Evolutionary conservation across 2,113 vertebrate genomes (phyloP).

Genomic region (Petroica traversi): DNA sequence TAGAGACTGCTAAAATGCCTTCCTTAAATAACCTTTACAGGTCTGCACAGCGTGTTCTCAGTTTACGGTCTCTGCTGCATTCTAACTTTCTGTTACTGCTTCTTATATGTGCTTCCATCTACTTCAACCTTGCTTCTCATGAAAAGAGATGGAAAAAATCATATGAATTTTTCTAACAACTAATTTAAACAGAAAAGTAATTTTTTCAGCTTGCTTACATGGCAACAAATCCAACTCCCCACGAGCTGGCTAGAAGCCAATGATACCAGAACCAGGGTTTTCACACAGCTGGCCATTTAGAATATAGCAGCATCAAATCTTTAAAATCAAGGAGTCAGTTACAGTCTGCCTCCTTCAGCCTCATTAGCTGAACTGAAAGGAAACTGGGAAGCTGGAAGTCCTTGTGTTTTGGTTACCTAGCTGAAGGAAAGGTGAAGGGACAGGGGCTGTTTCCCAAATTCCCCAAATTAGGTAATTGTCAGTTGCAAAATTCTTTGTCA

Average conservation of each 20-base stretch:
- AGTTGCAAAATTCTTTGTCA: neutral
- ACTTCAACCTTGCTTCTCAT: neutral
- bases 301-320: neutral
- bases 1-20: neutral
- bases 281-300: neutral
- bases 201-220: neutral
- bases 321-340: neutral
- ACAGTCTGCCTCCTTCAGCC: neutral
- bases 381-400: neutral
- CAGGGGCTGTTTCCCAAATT: neutral
- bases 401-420: neutral
- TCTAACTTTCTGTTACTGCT: neutral
- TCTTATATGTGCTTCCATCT: neutral
- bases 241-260: neutral
- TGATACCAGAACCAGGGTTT: neutral
- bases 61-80: neutral
- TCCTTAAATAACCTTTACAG: slow-evolving; percentile 10
- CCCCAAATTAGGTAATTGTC: neutral
- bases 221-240: neutral
- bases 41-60: neutral
- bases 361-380: neutral
- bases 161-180: accelerated
- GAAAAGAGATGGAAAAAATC: neutral
- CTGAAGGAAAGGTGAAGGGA: neutral
- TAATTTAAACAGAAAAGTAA: neutral